Conservation (phyloP, 2,888 invertebrate species). For the Syritta pipiens region DNA sequence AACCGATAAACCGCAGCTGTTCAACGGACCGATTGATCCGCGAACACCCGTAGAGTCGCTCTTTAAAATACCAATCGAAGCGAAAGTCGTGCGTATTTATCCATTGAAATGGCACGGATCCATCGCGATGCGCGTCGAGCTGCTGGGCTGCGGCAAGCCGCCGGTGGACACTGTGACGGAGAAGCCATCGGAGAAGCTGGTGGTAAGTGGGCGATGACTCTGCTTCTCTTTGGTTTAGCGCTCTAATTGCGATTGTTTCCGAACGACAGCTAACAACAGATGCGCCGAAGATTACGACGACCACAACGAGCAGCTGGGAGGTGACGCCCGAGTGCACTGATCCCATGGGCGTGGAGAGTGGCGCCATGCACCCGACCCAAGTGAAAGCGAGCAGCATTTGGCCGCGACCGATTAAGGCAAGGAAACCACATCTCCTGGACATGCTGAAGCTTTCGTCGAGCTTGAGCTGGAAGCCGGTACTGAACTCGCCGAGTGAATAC, state of each 20-base stretch:
- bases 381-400: slow-evolving; percentile 79
- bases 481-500: slow-evolving; percentile 85
- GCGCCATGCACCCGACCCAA: slow-evolving; percentile 83
- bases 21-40: slow-evolving; percentile 86
- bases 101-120: slow-evolving; percentile 88
- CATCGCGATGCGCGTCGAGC: slow-evolving; percentile 84
- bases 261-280: slow-evolving; percentile 18
- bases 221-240: neutral
- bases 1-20: slow-evolving; percentile 82
- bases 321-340: slow-evolving; percentile 82
- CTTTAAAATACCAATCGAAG: slow-evolving; percentile 87
- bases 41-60: slow-evolving; percentile 82
- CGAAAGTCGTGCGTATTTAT: slow-evolving; percentile 85
- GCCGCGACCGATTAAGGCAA: slow-evolving; percentile 73
- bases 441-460: slow-evolving; percentile 77
- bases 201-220: slow-evolving; percentile 1
- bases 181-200: slow-evolving; percentile 13
- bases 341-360: slow-evolving; percentile 86
- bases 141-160: slow-evolving; percentile 84
- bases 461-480: slow-evolving; percentile 84
- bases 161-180: slow-evolving; percentile 45
- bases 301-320: slow-evolving; percentile 49
- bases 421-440: slow-evolving; percentile 74
- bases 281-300: neutral
- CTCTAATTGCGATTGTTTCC: neutral